A percentile compares a stretch with the other conserved stretches of the same genome.
Evolutionary conservation across 92 coral and sea anemone species (phyloP).

Genomic region (Paragorgia papillata): DNA sequence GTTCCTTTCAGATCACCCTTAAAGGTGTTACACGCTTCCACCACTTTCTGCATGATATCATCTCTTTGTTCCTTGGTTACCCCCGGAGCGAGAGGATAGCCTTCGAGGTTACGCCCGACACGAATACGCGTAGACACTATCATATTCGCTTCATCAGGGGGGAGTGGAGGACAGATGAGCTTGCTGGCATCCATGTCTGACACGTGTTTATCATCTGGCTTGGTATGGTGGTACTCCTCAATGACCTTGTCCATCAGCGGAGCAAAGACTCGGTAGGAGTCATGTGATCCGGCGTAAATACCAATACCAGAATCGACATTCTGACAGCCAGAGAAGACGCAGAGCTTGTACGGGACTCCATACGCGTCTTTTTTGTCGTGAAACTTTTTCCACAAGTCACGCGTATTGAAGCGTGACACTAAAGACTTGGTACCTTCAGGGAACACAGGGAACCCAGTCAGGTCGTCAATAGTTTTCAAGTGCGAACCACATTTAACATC

Average conservation of each 20-base stretch:
- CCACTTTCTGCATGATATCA: slow-evolving; percentile 78
- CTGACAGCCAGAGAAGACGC: too few species aligned
- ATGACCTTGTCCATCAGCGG: slow-evolving; percentile 37
- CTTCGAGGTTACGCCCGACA: slow-evolving; percentile 84
- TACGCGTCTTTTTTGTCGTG: too few species aligned
- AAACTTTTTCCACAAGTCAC: too few species aligned
- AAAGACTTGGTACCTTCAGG: too few species aligned
- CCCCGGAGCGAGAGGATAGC: slow-evolving; percentile 77
- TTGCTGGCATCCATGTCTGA: slow-evolving; percentile 85
- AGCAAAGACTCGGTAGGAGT: slow-evolving; percentile 21
- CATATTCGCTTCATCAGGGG: slow-evolving; percentile 55
- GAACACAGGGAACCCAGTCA: too few species aligned
- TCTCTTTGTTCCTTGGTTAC: slow-evolving; percentile 70
- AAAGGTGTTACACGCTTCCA: slow-evolving; percentile 64
- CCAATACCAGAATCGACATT: too few species aligned
- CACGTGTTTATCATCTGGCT: slow-evolving; percentile 69
- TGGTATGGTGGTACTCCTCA: slow-evolving; percentile 82
- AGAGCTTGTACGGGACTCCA: too few species aligned
- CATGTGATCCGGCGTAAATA: slow-evolving; percentile 19
- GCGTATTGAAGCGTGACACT: too few species aligned
- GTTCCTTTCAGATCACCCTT: slow-evolving; percentile 82
- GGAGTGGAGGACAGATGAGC: slow-evolving; percentile 76
- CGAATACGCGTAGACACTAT: slow-evolving; percentile 89
- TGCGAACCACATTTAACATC: too few species aligned
- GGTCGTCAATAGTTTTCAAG: too few species aligned